Evolutionary conservation across 2,797 vertebrate genomes (phyloP).

Genomic region (Ibycter americanus): DNA sequence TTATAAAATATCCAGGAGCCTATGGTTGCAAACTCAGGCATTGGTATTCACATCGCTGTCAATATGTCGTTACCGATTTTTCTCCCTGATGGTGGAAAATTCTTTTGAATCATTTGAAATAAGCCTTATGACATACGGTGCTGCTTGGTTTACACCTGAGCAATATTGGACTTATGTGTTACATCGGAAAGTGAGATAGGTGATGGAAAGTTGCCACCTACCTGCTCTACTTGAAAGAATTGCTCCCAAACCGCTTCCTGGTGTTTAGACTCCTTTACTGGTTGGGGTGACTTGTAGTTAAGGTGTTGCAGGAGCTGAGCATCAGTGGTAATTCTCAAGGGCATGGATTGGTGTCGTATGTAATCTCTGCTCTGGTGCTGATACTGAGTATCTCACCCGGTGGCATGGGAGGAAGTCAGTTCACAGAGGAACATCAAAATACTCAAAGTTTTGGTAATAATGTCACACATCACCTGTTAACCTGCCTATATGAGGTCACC

Average conservation of each 20-base stretch:
- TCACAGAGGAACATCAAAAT: neutral
- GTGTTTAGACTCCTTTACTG: neutral
- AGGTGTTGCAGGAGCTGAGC: neutral
- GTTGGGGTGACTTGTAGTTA: neutral
- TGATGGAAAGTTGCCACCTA: accelerated
- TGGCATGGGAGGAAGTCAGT: neutral
- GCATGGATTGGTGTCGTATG: neutral
- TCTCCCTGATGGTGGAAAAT: neutral
- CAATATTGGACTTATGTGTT: neutral
- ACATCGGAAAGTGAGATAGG: neutral
- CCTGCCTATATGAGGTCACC: neutral
- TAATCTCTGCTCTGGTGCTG: neutral
- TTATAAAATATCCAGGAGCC: neutral
- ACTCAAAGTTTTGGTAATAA: neutral
- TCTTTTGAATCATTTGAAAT: neutral
- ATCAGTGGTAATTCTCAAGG: neutral
- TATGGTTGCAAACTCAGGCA: neutral
- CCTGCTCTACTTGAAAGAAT: neutral
- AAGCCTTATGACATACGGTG: neutral
- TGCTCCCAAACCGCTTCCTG: neutral
- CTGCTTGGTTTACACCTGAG: neutral
- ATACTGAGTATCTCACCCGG: accelerated
- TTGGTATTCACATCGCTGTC: neutral
- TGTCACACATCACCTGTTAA: neutral
- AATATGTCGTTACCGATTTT: neutral